Base-by-base conservation (phyloP, 37 sponge, comb jelly and placozoan genomes). In the Spongilla lacustris region DNA sequence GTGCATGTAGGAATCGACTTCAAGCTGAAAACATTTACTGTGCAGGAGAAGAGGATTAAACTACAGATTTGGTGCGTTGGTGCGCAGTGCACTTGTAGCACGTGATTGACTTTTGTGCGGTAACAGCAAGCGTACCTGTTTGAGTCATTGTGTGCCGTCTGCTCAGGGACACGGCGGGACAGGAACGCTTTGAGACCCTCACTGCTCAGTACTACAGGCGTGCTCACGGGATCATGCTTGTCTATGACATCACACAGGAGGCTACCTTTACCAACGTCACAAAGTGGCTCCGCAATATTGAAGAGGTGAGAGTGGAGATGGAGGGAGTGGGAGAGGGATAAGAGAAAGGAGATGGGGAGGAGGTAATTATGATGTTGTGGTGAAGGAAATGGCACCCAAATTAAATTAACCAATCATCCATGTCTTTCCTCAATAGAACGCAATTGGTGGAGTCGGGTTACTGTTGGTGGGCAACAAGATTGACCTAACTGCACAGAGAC, bases 101-200 rank as follows among this genome's bases (percentile, higher is more conserved):
- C 27, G 27, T n/a, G n/a, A 38, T 37, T 23, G 1, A 25, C 38
- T 28, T 49, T 41, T 3, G 41, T 3, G 41, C 6, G 41, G 41
- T n/a, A n/a, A n/a, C n/a, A n/a, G 48, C 38, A 3, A 48, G 26
- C 48, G 25, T 4, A n/a, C n/a, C n/a, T 49, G 78, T 2, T 35
- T 77, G 25, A 26, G 0, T 19, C 21, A 19, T 10, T 14, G 12
- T 14, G 58, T 58, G 1, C 58, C 58, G 11, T 58, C 58, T 58
- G 58, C 49, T 23, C 50, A 94, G 94, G 95, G 96, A 95, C 71
- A 95, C 96, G 17, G 96, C 96, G 0, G 96, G 96, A 2, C 96
- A 95, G 93, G 96, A 95, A 74, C 87, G 96, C 38, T 95, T 92
- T 84, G 93, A 95, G 70, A 95, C 93, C 50, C 91, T 95, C 32